Base-by-base conservation (phyloP, 2,797 vertebrate species). In the Lophius americanus region DNA sequence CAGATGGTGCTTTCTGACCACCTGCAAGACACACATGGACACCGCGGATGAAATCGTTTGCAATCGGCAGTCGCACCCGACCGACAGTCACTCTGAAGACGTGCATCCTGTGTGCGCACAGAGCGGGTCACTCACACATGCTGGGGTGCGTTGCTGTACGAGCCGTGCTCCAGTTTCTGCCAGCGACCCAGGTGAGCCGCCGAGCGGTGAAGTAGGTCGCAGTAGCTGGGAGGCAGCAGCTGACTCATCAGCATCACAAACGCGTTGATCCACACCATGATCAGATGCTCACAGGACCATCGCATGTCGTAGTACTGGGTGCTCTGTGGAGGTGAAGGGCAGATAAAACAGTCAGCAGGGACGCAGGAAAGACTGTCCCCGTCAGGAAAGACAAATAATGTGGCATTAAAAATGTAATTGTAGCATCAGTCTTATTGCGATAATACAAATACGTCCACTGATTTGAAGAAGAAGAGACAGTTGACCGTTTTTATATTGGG, bases 301-400 rank as follows among this genome's bases (percentile, higher is more conserved):
- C 98, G 97, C 98, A 99, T 99, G 93, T 99, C 98, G 2, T 99
- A 99, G 93, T 99, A 99, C 92, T 99, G 98, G 0, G 98, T 99
- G 87, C 97, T 99, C 98, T 99, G 91, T 32, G 72, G 89, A 14
- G 9, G 44, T 13, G 7, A 44, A 44, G 43, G 1, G 11, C 10
- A 11, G 23, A 23, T 23, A 23, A 23, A 23, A 23, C 23, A 23
- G 23, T 23, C 23, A 23, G 23, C 23, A 23, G 23, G 23, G 23
- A 23, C 23, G 23, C 23, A 23, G 23, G 23, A 23, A 23, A 23
- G 23, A 23, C 23, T 23, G 23, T 23, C 23, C 23, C 23, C 23
- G 23, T 23, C 23, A 23, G 23, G 23, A 23, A 23, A 23, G 23
- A 23, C 23, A 23, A 23, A 23, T 23, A 23, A 23, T 23, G 23